A percentile compares a stretch with the other conserved stretches of the same genome.
Evolutionary conservation across 2,797 vertebrate genomes (phyloP).

Genomic region (Pipistrellus kuhlii): DNA sequence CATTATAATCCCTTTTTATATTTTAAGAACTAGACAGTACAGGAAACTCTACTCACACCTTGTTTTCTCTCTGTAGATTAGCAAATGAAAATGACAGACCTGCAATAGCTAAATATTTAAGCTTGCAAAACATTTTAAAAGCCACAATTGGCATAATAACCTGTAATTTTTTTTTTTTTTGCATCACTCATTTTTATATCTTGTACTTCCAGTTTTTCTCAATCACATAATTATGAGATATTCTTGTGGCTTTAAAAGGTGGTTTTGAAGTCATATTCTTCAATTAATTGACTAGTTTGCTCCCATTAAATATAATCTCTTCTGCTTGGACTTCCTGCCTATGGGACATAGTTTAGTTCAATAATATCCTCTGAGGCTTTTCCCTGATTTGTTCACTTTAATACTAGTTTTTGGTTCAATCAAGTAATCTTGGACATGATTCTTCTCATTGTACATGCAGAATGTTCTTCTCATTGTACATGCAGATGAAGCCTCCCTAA

Average conservation of each 20-base stretch:
- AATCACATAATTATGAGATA: constrained; percentile 79
- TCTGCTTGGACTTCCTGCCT: constrained; percentile 57
- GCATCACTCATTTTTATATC: constrained; percentile 74
- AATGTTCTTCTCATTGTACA: constrained; percentile 8
- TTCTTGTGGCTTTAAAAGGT: constrained; percentile 74
- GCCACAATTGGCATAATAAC: constrained; percentile 72
- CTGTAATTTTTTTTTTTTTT: constrained; percentile 82
- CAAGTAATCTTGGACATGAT: constrained; percentile 21
- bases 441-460: neutral
- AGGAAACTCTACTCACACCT: constrained; percentile 56
- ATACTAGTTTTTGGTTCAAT: constrained; percentile 18
- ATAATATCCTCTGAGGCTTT: constrained; percentile 6
- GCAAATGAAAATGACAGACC: constrained; percentile 67
- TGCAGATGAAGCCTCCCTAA: constrained; percentile 23
- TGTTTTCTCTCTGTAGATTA: constrained; percentile 60
- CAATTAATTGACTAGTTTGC: constrained; percentile 78
- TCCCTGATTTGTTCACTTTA: constrained; percentile 39
- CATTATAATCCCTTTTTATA: neutral
- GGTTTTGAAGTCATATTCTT: constrained; percentile 76
- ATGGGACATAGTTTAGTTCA: constrained; percentile 47
- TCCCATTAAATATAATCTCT: constrained; percentile 74
- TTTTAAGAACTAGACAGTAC: constrained; percentile 22
- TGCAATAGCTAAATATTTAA: constrained; percentile 69
- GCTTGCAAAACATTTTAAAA: constrained; percentile 77
- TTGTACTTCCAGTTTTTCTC: constrained; percentile 76